Base-by-base conservation (phyloP, 2,888 invertebrate species). In the Nomada ruficornis region DNA sequence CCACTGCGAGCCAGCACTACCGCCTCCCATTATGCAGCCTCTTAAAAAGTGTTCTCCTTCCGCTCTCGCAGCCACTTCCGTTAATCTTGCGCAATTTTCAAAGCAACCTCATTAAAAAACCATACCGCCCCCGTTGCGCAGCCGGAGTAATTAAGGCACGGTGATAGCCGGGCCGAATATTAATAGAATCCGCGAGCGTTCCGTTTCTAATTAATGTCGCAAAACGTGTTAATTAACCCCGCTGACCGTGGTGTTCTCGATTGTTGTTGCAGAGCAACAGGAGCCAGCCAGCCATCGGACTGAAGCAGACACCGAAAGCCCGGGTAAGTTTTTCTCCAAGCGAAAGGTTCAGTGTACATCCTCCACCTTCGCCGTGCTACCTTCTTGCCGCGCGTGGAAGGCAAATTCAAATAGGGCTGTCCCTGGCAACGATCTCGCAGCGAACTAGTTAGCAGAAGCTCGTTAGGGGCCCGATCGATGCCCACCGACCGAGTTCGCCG, bases 201-300 rank as follows among this genome's bases (percentile, higher is more conserved):
- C 18, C 29, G 52, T n/a, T 36, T n/a, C 57, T 64, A 77, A 74
- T 78, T 74, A 78, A 63, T 47, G 44, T 64, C 23, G 50, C 63
- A 13, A 42, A 62, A 50, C 54, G 29, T 67, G 69, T 50, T 59
- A 75, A 74, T 64, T 72, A 72, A 54, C 47, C 23, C 47, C 26
- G 36, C 68, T 72, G 65, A 77, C 64, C 52, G 42, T 36, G 47
- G 10, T 13, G 50, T 57, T 75, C 72, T 77, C n/a, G 0, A 85
- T 74, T 82, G 63, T 89, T 86, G 89, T 95, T 95, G 55, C 95
- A 96, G 96, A 96, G 96, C 90, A 96, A 96, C 91, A 94, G 96
- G 91, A 96, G 96, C 90, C 96, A 96, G 89, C 96, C 96, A 57
- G 96, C 96, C 67, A 96, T 96, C 84, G 96, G 96, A 77, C 90